Conservation (phyloP, 2,113 vertebrate genomes). For the Phrynocephalus versicolor region DNA sequence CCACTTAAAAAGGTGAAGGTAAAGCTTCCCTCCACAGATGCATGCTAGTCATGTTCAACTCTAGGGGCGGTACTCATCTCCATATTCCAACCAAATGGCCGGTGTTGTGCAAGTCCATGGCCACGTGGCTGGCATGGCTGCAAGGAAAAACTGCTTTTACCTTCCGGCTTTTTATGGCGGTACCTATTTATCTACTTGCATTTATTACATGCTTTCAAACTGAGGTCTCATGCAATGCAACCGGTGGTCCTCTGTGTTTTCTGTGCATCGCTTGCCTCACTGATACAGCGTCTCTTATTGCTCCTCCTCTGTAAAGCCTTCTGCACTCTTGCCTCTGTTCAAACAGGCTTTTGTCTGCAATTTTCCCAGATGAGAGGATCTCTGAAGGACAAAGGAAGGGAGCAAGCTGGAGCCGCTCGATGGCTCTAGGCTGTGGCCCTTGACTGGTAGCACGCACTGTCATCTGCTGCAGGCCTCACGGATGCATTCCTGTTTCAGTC, state of each 20-base stretch:
- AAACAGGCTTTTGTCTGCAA: slow-evolving; percentile 73
- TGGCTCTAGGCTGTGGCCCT: slow-evolving; percentile 71
- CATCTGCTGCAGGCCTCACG: slow-evolving; percentile 69
- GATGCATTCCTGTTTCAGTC: slow-evolving; percentile 39
- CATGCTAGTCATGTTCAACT: too few relatives aligned
- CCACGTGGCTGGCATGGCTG: too few relatives aligned
- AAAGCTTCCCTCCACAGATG: too few relatives aligned
- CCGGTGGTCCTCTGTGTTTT: neutral
- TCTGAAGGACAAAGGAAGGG: slow-evolving; percentile 66
- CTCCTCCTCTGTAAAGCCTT: slow-evolving; percentile 39
- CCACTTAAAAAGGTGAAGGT: too few relatives aligned
- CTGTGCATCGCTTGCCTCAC: neutral
- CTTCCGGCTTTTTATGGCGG: too few relatives aligned
- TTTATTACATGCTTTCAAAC: too few relatives aligned
- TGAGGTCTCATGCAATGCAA: neutral
- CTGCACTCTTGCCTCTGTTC: slow-evolving; percentile 25
- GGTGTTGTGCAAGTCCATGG: too few relatives aligned
- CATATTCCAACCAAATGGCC: too few relatives aligned
- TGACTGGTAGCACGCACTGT: slow-evolving; percentile 59
- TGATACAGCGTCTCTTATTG: slow-evolving; percentile 2
- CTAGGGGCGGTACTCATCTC: too few relatives aligned
- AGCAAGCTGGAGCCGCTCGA: slow-evolving; percentile 66
- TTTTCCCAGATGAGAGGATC: slow-evolving; percentile 72
- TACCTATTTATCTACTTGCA: too few relatives aligned
- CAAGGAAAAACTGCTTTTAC: too few relatives aligned